Percentiles rank a stretch among this genome's conserved stretches.
These are phyloP conservation scores for Stigmatopora nigra DNA, from an alignment of 2,113 vertebrate genomes.

Conservation along the genomic window DNA sequence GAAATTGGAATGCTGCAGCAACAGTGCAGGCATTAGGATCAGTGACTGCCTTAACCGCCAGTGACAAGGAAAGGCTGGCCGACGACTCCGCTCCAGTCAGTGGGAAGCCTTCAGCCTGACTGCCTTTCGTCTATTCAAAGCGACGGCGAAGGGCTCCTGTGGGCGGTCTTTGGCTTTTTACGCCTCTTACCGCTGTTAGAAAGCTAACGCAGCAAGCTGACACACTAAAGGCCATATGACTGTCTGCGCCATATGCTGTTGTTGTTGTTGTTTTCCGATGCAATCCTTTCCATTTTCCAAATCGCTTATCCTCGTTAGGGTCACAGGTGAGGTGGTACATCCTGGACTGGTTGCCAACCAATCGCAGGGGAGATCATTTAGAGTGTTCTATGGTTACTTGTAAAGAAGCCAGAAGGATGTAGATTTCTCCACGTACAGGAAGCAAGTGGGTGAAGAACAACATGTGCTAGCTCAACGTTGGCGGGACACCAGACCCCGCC, in stretches of 20 bases:
- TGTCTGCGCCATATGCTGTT: conserved; percentile 65
- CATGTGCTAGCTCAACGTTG: conserved; percentile 60
- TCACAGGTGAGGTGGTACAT: background rate
- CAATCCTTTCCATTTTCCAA: background rate
- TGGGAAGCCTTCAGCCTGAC: conserved; percentile 87
- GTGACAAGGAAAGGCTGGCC: conserved; percentile 90
- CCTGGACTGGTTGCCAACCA: background rate
- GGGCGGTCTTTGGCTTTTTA: conserved; percentile 41
- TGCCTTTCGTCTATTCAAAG: conserved; percentile 77
- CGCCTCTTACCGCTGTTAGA: conserved; percentile 51
- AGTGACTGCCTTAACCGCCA: conserved; percentile 87
- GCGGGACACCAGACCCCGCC: conserved; percentile 68
- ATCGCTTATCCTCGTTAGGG: background rate
- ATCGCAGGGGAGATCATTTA: background rate
- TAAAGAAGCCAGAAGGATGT: conserved; percentile 47
- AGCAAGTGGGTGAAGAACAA: conserved; percentile 54
- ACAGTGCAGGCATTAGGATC: conserved; percentile 93
- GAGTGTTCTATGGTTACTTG: conserved; percentile 40
- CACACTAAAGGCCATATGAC: conserved; percentile 51
- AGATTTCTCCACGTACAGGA: conserved; percentile 65
- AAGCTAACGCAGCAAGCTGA: conserved; percentile 34
- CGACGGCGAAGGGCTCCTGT: conserved; percentile 70
- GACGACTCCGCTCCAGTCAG: conserved; percentile 80
- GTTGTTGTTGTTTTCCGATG: conserved; percentile 35
- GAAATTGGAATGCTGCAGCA: conserved; percentile 96